A percentile compares a stretch with the other conserved stretches of the same genome.
phyloP scores from a whole-genome alignment of 2,888 invertebrate genomes.

The Meteorus colon region DNA sequence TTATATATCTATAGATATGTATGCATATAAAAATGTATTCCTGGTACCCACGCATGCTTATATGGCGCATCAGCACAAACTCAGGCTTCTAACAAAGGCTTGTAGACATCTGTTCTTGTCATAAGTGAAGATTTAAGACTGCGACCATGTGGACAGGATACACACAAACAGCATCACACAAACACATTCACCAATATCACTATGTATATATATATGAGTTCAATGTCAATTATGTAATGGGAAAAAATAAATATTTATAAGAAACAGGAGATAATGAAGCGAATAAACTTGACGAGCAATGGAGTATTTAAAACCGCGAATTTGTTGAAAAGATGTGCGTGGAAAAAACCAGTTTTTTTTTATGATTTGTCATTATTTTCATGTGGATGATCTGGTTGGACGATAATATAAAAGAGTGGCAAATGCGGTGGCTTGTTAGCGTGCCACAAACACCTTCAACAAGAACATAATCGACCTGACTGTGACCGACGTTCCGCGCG shows the following conservation, averaged over 20 bases:
- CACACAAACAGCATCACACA: conserved; percentile 53
- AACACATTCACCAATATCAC: too few species aligned
- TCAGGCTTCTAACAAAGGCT: conserved; percentile 67
- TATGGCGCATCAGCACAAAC: conserved; percentile 69
- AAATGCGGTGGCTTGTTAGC: conserved; percentile 70
- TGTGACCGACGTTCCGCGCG: conserved; percentile 33
- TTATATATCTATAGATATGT: neutral
- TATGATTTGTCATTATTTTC: conserved; percentile 70
- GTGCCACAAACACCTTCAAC: conserved; percentile 57
- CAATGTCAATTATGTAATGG: too few species aligned
- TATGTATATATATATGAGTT: conserved; percentile 28
- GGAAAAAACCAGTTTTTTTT: conserved; percentile 51
- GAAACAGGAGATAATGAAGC: too few species aligned
- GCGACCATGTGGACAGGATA: conserved; percentile 59
- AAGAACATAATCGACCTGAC: conserved; percentile 53
- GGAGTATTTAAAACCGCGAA: neutral
- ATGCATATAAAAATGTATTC: neutral
- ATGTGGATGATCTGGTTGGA: conserved; percentile 63
- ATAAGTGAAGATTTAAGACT: conserved; percentile 67
- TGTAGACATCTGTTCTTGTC: conserved; percentile 73
- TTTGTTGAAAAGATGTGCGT: neutral
- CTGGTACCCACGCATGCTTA: conserved; percentile 54
- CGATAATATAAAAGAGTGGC: conserved; percentile 70
- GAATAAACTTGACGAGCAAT: too few species aligned
- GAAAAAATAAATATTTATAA: too few species aligned